Evolutionary conservation across 2,113 vertebrate genomes (phyloP), one percentile per base, ranked within the genome.

Genomic region (Dicerorhinus sumatrensis): DNA sequence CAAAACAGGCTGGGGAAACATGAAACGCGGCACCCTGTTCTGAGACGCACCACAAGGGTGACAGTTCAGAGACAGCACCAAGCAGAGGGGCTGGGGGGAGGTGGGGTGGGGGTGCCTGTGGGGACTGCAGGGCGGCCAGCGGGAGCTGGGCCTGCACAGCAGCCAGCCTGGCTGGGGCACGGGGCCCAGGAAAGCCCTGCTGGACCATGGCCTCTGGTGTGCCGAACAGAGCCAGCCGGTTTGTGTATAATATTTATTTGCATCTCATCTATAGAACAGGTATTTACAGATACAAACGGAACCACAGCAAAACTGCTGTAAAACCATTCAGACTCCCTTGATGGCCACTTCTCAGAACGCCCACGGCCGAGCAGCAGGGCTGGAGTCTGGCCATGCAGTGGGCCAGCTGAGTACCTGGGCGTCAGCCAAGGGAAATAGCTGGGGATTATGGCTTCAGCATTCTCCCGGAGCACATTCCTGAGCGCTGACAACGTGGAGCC

Each of bases 381-480:
- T 29, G 33, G 48, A 84, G 81, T 80, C 56, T 27, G 75, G 96
- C 81, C 81, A 73, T 36, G 76, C 91, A 96, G 48, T 4, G 18
- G 67, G 62, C 97, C 95, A 89, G 96, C 97, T 93, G 82, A 93
- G 97, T 54, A 67, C 97, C 96, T 98, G 97, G 97, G 95, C 21
- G 3, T 27, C 82, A 9, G 97, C 97, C 98, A 97, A 97, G 96
- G 96, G 97, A 97, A 96, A 96, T 76, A 80, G 85, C 97, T 95
- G 93, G 94, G 91, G 96, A 97, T 97, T 89, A 97, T 83, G 97
- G 92, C 97, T 98, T 96, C 86, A 36, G 95, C 87, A 42, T 89
- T 94, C 94, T 94, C 96, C 95, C 81, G 33, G 82, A 88, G 92
- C 96, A 89, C 98, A 98, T 98, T 98, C 98, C 97, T 97, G 96